These are phyloP conservation scores for Staurois parvus DNA, from an alignment of 2,797 vertebrate species.

Conservation along the genomic window DNA sequence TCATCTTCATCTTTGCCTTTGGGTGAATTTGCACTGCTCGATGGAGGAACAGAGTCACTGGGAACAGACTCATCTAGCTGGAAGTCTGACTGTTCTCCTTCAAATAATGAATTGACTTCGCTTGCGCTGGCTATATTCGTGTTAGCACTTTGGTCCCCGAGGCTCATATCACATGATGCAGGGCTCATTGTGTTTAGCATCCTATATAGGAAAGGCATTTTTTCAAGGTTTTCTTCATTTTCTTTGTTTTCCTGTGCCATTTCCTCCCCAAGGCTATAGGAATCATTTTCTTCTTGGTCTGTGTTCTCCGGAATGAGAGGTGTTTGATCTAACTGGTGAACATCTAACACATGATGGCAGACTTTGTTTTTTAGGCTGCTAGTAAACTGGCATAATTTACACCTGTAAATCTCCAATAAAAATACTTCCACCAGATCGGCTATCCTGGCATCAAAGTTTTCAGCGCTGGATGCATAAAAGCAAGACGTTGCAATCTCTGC, in stretches of 20 bases:
- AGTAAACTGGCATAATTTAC: slow-evolving; percentile 75
- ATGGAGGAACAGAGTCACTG: slow-evolving; percentile 61
- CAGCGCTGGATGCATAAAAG: slow-evolving; percentile 68
- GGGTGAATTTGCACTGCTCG: slow-evolving; percentile 57
- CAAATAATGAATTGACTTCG: slow-evolving; percentile 76
- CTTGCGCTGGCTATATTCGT: slow-evolving; percentile 70
- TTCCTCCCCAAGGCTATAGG: slow-evolving; percentile 62
- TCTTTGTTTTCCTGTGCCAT: slow-evolving; percentile 71
- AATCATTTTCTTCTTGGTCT: slow-evolving; percentile 47
- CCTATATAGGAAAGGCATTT: slow-evolving; percentile 69
- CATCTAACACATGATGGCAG: slow-evolving; percentile 66
- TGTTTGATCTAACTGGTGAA: slow-evolving; percentile 24
- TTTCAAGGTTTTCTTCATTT: slow-evolving; percentile 70
- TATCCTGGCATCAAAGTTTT: slow-evolving; percentile 65
- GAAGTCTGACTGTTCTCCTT: slow-evolving; percentile 69
- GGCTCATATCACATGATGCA: slow-evolving; percentile 69
- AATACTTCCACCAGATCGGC: slow-evolving; percentile 74
- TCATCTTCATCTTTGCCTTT: slow-evolving; percentile 71
- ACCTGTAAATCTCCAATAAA: slow-evolving; percentile 73
- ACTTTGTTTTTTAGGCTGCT: slow-evolving; percentile 71
- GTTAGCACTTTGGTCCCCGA: slow-evolving; percentile 60
- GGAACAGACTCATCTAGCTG: slow-evolving; percentile 66
- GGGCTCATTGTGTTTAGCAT: slow-evolving; percentile 72
- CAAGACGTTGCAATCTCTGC: slow-evolving; percentile 66
- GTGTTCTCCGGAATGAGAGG: slow-evolving; percentile 59